Base-by-base conservation (phyloP, 1,140 invertebrate genomes). In the Saxidomus purpurata region DNA sequence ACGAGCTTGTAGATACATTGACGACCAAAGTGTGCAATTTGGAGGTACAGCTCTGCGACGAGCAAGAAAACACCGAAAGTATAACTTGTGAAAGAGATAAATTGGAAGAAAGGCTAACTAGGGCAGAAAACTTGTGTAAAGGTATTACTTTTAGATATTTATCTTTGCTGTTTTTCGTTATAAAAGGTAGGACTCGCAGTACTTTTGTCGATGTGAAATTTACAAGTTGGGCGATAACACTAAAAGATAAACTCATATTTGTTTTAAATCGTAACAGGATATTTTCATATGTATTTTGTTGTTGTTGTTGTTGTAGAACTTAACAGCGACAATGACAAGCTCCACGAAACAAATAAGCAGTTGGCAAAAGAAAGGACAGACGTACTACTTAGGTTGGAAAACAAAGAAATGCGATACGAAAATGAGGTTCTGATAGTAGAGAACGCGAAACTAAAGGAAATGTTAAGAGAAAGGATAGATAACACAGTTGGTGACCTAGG, bases 1-100 rank as follows among this genome's bases (percentile, higher is more conserved):
- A 93, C 87, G 89, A 93, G 80, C 90, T 92, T 8, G 92, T 93
- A 31, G 93, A 93, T 40, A 79, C 81, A n/a, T 52, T 93, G 81
- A 92, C 91, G 38, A 34, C 89, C 34, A 74, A 92, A 43, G 87
- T 93, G 28, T 87, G 91, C 19, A 90, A 92, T 86, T 79, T 92
- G 85, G 93, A 93, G 85, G 91, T 90, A 67, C 80, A 89, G 43
- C 82, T 92, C 61, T 86, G 81, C 52, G 92, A 92, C n/a, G 87
- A 83, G 28, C 93, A 92, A 71, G 92, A 92, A 36, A 84, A 49
- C 1, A 40, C 76, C 17, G 93, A 93, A 61, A 69, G 49, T 40
- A 87, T 92, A 49, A 90, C 90, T 63, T 91, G 89, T 22, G 92
- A 93, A 31, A 79, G 87, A 49, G 61, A 71, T 25, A 89, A 88